Evolutionary conservation across 2,113 vertebrate species (phyloP).

Genomic region (Thermophis baileyi): DNA sequence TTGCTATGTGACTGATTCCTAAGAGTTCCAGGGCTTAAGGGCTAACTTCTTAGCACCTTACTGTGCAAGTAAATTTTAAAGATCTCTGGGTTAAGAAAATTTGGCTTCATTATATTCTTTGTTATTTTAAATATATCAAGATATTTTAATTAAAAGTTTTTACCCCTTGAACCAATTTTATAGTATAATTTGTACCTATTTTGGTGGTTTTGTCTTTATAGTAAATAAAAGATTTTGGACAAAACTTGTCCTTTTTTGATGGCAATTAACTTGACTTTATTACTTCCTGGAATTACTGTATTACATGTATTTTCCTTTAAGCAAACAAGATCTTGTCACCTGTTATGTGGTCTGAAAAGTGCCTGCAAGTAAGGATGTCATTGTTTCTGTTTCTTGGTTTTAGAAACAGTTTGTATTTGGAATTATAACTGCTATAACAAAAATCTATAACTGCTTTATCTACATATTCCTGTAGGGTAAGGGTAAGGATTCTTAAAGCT

Average conservation of each 20-base stretch:
- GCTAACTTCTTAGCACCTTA: slow-evolving; percentile 90
- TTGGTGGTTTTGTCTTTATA: slow-evolving; percentile 89
- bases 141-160: slow-evolving; percentile 93
- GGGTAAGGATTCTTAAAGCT: background rate
- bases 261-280: slow-evolving; percentile 2
- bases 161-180: slow-evolving; percentile 90
- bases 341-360: background rate
- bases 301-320: background rate
- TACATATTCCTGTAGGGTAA: background rate
- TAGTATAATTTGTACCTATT: slow-evolving; percentile 89
- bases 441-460: background rate
- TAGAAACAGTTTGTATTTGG: background rate
- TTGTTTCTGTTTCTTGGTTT: background rate
- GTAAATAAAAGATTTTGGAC: slow-evolving; percentile 87
- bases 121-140: slow-evolving; percentile 88
- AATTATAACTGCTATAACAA: background rate
- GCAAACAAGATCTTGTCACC: background rate
- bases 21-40: slow-evolving; percentile 90
- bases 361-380: background rate
- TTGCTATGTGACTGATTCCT: slow-evolving; percentile 84
- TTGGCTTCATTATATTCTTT: slow-evolving; percentile 88
- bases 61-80: slow-evolving; percentile 85
- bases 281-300: slow-evolving; percentile 9
- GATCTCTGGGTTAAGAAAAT: slow-evolving; percentile 86
- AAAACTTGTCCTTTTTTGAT: slow-evolving; percentile 54